phyloP scores from a whole-genome alignment of 37 sponge, comb jelly and placozoan genomes.

The Dysidea cf. avara region DNA sequence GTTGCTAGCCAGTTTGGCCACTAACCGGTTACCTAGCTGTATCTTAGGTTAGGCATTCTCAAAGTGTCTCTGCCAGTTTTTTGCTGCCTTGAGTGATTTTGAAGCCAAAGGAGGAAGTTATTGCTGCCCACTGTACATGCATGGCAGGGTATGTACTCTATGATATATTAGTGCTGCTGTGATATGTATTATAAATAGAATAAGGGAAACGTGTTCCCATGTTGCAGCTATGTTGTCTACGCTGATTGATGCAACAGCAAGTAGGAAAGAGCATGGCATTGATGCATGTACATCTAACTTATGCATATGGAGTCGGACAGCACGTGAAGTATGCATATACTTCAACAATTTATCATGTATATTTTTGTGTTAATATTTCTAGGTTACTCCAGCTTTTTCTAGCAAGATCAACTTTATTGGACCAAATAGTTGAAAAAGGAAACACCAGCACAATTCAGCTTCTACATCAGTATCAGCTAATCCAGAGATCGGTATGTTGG shows the following conservation, averaged over 20 bases:
- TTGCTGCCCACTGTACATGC: constrained; percentile 19
- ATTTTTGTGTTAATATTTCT: neutral
- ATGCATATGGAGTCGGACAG: constrained; percentile 1
- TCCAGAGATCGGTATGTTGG: too few species aligned
- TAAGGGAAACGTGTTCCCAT: constrained; percentile 9
- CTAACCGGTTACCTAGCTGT: too few species aligned
- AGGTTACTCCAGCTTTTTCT: constrained; percentile 9
- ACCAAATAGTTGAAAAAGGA: neutral
- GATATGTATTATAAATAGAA: too few species aligned
- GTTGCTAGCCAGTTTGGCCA: too few species aligned
- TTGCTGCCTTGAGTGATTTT: constrained; percentile 8
- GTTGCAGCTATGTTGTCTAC: neutral
- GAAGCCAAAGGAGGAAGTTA: neutral
- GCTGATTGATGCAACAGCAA: neutral
- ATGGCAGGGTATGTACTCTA: constrained; percentile 10
- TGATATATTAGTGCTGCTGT: neutral
- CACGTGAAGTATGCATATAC: neutral
- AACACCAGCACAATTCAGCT: too few species aligned
- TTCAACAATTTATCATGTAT: neutral
- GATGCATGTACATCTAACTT: constrained; percentile 6
- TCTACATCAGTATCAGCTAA: too few species aligned
- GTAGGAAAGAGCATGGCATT: neutral
- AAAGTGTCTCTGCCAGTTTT: neutral
- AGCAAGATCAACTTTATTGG: constrained; percentile 5
- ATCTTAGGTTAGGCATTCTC: constrained; percentile 10